Evolutionary conservation across 2,888 invertebrate genomes (phyloP), one percentile per base, ranked within the genome.

Genomic region (Trisateles emortualis): DNA sequence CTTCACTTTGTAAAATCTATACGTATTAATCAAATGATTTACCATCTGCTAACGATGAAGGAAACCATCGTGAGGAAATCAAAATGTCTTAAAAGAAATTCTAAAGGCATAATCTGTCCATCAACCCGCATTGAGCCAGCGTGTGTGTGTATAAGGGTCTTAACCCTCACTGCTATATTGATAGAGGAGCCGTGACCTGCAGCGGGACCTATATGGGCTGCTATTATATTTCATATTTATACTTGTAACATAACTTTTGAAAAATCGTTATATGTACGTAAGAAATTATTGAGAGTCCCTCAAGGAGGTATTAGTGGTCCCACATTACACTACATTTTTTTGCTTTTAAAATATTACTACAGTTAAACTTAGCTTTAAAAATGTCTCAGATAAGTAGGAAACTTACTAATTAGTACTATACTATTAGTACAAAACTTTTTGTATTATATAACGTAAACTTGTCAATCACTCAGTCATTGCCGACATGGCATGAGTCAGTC

Each of bases 401-500:
- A 2, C 29, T 29, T 29, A 29, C 8, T 30, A 11, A 33, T 6
- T 24, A 24, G 1, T 24, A 24, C 4, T 24, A 24, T 6, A 1
- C 8, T 0, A 24, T 24, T 6, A 24, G 5, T 14, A 13, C 8
- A 33, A 33, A 8, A 14, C 1, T 8, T 33, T 14, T 33, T 33
- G 17, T 9, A 2, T 10, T 1, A 4, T n/a, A 10, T 1, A 17
- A 19, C 10, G 4, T 10, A 17, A 17, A 9, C 29, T 16, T 48
- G 51, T 52, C 57, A 56, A 56, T 71, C 53, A 48, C 39, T 24
- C 35, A 38, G 35, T 26, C 22, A n/a, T 30, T 32, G 36, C 40
- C 33, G 33, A 11, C 40, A 50, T 5, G 9, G 2, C 36, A 47
- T 72, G 73, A 69, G 60, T 70, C 70, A 66, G 47, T 24, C 65